A percentile compares a stretch with the other conserved stretches of the same genome.
phyloP scores from a whole-genome alignment of 2,888 invertebrate species.

The Acanthosepion lycidas region DNA sequence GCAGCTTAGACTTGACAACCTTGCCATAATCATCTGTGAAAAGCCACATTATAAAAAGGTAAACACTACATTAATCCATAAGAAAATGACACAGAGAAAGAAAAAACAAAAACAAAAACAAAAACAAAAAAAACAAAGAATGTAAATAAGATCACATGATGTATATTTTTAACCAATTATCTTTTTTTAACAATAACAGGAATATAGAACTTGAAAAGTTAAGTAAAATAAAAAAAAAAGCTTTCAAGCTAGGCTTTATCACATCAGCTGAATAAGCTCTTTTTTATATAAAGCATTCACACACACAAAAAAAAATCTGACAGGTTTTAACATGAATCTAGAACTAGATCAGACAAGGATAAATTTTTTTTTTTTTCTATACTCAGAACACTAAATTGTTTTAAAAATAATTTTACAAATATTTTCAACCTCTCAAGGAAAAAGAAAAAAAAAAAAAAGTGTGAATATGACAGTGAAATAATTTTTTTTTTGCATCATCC shows the following conservation, averaged over 20 bases:
- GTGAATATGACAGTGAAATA: too few relatives aligned
- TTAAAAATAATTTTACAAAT: too few relatives aligned
- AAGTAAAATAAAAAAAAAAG: neutral
- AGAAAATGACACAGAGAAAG: neutral
- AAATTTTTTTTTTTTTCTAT: too few relatives aligned
- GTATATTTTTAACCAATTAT: neutral
- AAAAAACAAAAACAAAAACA: too few relatives aligned
- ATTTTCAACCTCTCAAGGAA: too few relatives aligned
- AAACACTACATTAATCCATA: neutral
- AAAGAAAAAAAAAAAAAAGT: too few relatives aligned
- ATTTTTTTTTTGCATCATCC: too few relatives aligned
- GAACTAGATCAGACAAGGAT: too few relatives aligned
- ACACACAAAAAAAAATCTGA: too few relatives aligned
- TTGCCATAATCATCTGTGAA: constrained; percentile 66
- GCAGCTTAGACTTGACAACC: constrained; percentile 55
- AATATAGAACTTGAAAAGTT: neutral
- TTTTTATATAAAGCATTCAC: too few relatives aligned
- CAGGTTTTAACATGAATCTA: too few relatives aligned
- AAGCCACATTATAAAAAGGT: neutral
- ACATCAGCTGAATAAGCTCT: neutral
- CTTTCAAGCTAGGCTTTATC: neutral
- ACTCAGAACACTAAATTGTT: too few relatives aligned
- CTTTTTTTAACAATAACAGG: neutral
- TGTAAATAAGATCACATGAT: neutral
- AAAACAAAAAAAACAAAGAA: neutral